Base-by-base conservation (phyloP, 1,140 invertebrate species). In the Plectus sambesii region DNA sequence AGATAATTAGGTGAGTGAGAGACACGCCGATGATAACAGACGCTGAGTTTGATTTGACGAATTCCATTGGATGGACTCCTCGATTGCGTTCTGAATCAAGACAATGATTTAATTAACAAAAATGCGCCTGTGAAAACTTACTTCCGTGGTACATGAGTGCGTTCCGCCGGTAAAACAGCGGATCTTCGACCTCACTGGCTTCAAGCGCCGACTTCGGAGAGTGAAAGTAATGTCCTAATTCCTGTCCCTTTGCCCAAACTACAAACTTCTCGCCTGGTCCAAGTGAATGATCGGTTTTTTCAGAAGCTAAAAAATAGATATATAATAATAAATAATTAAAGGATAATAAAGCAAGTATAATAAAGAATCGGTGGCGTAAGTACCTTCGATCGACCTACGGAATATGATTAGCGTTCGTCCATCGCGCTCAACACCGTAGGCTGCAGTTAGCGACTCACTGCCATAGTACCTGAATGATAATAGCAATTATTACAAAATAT, bases 141-240 rank as follows among this genome's bases (percentile, higher is more conserved):
- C 50, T 50, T 52, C 87, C 87, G 67, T 92, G 87, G 69, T 94
- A 94, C 66, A 92, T 92, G 6, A 92, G 70, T 70, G 90, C 86
- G 69, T 92, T 87, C 4, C 74, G 73, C 42, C 80, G 77, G 72
- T 93, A 93, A 71, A 89, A 92, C 56, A 87, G 79, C 50, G 79
- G 79, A 1, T 81, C 73, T 3, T 72, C 72, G 1, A 76, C 74
- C 45, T 72, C 68, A 19, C 78, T 76, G 6, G 75, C 54, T 51
- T 76, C 74, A 6, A 85, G 64, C 2, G 82, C 84, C 30, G 83
- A 85, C 25, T 78, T 75, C 1, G 85, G 84, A 0, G 73, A 62
- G 68, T 87, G 85, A 15, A 80, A 67, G 68, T 85, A 85, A 41
- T 78, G 77, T 9, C 77, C 78, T 0, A 74, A 71, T 66, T 86